These are phyloP conservation scores for Gymnobelideus leadbeateri DNA, from an alignment of 2,113 vertebrate species.

Conservation along the genomic window DNA sequence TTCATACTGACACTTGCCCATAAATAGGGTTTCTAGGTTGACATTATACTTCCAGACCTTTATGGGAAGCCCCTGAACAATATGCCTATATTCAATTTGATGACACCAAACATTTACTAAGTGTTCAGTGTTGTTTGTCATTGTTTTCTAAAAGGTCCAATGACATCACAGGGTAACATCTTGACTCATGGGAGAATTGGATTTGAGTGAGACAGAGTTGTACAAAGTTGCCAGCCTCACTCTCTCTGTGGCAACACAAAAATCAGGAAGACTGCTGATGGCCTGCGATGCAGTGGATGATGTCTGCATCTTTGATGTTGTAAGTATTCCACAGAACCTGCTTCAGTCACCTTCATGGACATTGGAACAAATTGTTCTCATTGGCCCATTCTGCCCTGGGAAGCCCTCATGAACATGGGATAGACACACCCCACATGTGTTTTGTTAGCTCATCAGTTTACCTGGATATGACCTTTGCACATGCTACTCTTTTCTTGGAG, in stretches of 20 bases:
- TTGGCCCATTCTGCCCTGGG: not conserved
- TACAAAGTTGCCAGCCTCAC: not conserved
- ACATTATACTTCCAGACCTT: not conserved
- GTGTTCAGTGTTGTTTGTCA: not conserved
- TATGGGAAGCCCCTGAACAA: not conserved
- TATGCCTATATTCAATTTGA: not conserved
- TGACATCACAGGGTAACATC: not conserved
- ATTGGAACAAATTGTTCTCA: not conserved
- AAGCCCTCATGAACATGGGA: not conserved
- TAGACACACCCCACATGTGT: not conserved
- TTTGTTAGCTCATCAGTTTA: not conserved
- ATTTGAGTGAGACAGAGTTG: too few relatives aligned
- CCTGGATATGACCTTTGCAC: not conserved
- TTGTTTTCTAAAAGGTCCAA: not conserved
- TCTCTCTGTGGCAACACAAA: not conserved
- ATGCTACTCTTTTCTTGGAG: not conserved
- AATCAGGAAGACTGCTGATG: not conserved
- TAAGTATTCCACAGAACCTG: not conserved
- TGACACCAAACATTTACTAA: not conserved
- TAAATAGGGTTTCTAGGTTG: not conserved
- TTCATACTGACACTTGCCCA: slow-evolving; percentile 43
- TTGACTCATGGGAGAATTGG: not conserved
- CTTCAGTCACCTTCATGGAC: not conserved
- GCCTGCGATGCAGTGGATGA: not conserved
- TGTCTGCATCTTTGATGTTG: not conserved